Evolutionary conservation across 2,888 invertebrate species (phyloP), one percentile per base, ranked within the genome.

Genomic region (Aphodius granarius): DNA sequence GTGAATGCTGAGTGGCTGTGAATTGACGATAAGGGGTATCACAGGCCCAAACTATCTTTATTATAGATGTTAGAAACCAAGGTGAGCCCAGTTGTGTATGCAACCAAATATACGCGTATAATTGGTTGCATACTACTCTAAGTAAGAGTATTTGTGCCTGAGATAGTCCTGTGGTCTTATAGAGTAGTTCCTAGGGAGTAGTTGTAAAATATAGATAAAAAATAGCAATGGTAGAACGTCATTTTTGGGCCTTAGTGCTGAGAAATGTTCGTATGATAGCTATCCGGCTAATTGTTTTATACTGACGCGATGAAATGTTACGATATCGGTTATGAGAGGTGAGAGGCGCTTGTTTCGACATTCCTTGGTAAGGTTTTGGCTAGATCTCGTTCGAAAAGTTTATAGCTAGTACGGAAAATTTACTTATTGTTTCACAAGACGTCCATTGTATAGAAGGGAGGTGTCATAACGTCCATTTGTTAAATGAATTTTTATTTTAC

Each of bases 1-100:
- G 84, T 83, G 85, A 84, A 85, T 85, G 86, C 80, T 80, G 84
- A 78, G 82, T 84, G 84, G 83, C 83, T 85, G 85, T 84, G 84
- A 84, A 80, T 43, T 13, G 43, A 43, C 43, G 4, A 13, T 43
- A 13, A 43, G 43, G 43, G 43, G 13, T n/a, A n/a, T n/a, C n/a
- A n/a, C n/a, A n/a, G n/a, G n/a, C n/a, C n/a, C n/a, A n/a, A n/a
- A n/a, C n/a, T n/a, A n/a, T n/a, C n/a, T n/a, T n/a, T n/a, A n/a
- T n/a, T n/a, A n/a, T n/a, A n/a, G n/a, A n/a, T n/a, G n/a, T n/a
- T n/a, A n/a, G n/a, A n/a, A n/a, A n/a, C n/a, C n/a, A n/a, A n/a
- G n/a, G n/a, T n/a, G n/a, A n/a, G n/a, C n/a, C n/a, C n/a, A n/a
- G n/a, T n/a, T n/a, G n/a, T n/a, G n/a, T n/a, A n/a, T n/a, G n/a